Percentiles rank a stretch among this genome's conserved stretches.
phyloP scores from a whole-genome alignment of 2,113 vertebrate species.

The Taxidea taxus region DNA sequence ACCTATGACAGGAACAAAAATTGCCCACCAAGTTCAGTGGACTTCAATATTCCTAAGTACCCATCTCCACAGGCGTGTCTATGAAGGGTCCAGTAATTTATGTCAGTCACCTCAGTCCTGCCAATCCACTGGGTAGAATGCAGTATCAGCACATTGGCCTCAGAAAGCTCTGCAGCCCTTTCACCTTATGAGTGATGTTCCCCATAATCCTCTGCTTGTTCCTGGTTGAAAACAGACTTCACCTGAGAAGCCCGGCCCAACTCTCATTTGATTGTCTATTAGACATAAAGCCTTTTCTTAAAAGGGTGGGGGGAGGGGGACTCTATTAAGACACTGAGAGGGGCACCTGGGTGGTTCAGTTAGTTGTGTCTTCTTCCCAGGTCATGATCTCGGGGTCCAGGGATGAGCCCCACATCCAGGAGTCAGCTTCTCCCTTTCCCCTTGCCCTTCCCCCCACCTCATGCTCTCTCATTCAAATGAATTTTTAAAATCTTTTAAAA shows the following conservation, averaged over 20 bases:
- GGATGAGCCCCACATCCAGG: too few relatives aligned
- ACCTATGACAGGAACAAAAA: neutral
- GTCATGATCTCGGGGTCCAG: too few relatives aligned
- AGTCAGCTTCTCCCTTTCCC: too few relatives aligned
- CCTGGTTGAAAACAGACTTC: neutral
- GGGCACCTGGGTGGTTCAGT: neutral
- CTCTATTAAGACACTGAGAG: neutral
- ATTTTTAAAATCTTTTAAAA: too few relatives aligned
- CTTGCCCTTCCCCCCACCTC: too few relatives aligned
- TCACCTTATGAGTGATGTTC: neutral
- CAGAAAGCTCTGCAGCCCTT: neutral
- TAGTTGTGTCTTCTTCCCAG: neutral
- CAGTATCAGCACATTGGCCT: neutral
- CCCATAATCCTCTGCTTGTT: neutral
- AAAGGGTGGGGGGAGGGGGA: too few relatives aligned
- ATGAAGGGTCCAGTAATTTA: neutral
- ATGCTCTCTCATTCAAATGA: too few relatives aligned
- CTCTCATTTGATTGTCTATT: neutral
- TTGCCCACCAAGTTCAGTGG: neutral
- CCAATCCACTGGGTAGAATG: neutral
- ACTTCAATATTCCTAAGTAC: neutral
- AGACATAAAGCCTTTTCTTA: neutral
- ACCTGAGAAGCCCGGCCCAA: neutral
- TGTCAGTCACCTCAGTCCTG: neutral
- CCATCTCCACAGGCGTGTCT: neutral